Percentiles rank a stretch among this genome's conserved stretches.
phyloP scores from a whole-genome alignment of 2,888 invertebrate genomes.

The Argyra leucocephala region DNA sequence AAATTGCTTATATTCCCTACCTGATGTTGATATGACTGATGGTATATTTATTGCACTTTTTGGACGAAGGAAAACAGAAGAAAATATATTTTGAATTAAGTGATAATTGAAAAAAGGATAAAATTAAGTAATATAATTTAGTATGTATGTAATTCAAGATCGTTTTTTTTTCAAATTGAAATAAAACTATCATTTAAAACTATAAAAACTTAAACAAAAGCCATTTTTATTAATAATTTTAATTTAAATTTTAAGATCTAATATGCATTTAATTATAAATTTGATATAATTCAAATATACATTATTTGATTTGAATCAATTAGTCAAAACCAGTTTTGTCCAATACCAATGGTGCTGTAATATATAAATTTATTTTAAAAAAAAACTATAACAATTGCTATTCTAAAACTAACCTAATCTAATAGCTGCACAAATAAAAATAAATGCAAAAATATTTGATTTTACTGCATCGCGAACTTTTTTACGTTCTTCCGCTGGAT shows the following conservation, averaged over 20 bases:
- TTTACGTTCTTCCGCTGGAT: conserved; percentile 40
- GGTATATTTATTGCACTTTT: conserved; percentile 95
- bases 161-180: too few species aligned
- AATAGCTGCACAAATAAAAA: conserved; percentile 33
- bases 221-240: too few species aligned
- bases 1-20: conserved; percentile 68
- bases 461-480: conserved; percentile 37
- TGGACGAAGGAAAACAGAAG: conserved; percentile 45
- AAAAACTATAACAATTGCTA: too few species aligned
- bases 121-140: too few species aligned
- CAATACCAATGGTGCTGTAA: neutral
- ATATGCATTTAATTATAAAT: too few species aligned
- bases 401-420: conserved; percentile 33
- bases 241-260: too few species aligned
- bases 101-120: too few species aligned
- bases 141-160: too few species aligned
- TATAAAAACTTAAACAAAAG: too few species aligned
- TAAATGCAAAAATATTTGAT: conserved; percentile 36
- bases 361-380: too few species aligned
- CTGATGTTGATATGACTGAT: conserved; percentile 70
- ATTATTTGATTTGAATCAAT: neutral
- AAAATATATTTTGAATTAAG: conserved; percentile 7
- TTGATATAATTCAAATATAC: too few species aligned
- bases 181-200: too few species aligned
- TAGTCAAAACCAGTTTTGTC: neutral